Evolutionary conservation across 2,888 invertebrate genomes (phyloP), one percentile per base, ranked within the genome.

Genomic region (Pseudococcus viburni): DNA sequence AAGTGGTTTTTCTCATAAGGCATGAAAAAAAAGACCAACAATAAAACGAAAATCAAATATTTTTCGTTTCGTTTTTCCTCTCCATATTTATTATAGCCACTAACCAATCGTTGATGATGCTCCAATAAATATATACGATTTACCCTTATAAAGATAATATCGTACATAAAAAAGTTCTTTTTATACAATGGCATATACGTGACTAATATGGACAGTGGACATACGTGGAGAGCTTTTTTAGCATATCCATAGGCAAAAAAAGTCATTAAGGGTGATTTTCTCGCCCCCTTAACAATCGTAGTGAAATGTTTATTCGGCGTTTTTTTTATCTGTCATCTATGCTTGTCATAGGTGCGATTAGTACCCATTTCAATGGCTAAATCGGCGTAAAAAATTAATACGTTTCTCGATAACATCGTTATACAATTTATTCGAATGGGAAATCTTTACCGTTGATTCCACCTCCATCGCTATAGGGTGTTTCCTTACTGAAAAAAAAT

Each of bases 31-130:
- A 39, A 15, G 2, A 9, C 26, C 80, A 80, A 80, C 80, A 80
- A 80, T 80, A 80, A 80, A 80, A 80, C 39, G 80, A 80, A 80
- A 80, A 80, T 80, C 80, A 80, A 80, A 80, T 80, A 80, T 80
- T 80, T 80, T 80, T 42, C 80, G 80, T 80, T 59, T 80, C 80
- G 80, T 42, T 80, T 42, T 46, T 80, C 42, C 80, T 80, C 80
- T 80, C n/a, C 3, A 1, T 80, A 42, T 80, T 80, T 80, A 80
- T 80, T 80, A 46, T 46, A 80, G 80, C 80, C 80, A 80, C 80
- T 42, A 80, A 80, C 80, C 80, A 80, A 46, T 80, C 42, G 42
- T 73, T 80, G 80, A 80, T 80, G 80, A 80, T 80, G 42, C 42
- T 46, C 42, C 80, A 80, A 80, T 80, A 80, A 17, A 80, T 80